These are phyloP conservation scores for Datnioides undecimradiatus DNA, from an alignment of 2,113 vertebrate genomes.

Conservation along the genomic window DNA sequence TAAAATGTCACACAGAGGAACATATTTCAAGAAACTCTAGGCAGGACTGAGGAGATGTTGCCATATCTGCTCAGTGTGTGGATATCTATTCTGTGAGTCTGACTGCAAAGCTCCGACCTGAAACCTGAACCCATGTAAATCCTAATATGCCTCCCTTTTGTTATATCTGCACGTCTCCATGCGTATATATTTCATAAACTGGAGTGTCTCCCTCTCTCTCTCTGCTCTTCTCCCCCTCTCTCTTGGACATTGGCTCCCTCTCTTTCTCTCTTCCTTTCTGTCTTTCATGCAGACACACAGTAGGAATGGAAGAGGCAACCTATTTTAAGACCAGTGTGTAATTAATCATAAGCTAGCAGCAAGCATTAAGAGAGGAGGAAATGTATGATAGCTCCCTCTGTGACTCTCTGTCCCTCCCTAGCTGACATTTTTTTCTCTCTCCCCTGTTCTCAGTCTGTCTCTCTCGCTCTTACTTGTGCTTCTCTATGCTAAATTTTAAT, in stretches of 20 bases:
- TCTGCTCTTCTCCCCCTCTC: no score
- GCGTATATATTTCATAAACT: neutral
- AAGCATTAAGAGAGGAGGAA: conserved; percentile 67
- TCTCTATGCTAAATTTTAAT: conserved; percentile 49
- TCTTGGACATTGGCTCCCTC: neutral
- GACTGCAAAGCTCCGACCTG: conserved; percentile 27
- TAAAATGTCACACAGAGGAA: conserved; percentile 45
- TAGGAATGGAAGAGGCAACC: conserved; percentile 57
- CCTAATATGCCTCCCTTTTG: neutral
- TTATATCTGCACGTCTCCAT: neutral
- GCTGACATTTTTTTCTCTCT: conserved; percentile 41
- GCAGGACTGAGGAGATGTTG: neutral
- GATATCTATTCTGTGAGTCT: neutral
- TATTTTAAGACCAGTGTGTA: conserved; percentile 78
- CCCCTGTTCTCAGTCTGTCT: neutral
- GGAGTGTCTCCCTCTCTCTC: neutral
- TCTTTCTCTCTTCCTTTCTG: conserved; percentile 7
- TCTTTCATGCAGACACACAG: conserved; percentile 34
- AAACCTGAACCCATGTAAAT: conserved; percentile 19
- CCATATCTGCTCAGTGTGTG: conserved; percentile 16
- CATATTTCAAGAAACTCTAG: conserved; percentile 19
- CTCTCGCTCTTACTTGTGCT: conserved; percentile 5
- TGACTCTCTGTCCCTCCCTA: conserved; percentile 64
- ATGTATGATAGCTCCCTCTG: conserved; percentile 66
- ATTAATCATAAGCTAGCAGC: conserved; percentile 79